Conservation (phyloP, 2,113 vertebrate species). For the Eleginops maclovinus region DNA sequence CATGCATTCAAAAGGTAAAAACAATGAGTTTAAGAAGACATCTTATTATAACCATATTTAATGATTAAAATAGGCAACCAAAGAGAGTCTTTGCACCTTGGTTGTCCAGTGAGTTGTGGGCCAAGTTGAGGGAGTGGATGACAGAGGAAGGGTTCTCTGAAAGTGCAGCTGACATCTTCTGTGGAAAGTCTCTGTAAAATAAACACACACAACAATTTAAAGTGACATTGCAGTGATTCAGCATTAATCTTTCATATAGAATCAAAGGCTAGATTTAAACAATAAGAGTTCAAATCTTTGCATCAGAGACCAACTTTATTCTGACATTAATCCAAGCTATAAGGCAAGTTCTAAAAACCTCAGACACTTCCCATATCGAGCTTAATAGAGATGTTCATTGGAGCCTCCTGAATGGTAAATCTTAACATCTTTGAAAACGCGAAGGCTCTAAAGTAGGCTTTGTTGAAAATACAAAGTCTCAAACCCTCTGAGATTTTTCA, state of each 20-base stretch:
- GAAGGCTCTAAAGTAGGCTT: background rate
- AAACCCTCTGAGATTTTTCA: background rate
- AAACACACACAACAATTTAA: background rate
- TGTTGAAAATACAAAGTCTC: background rate
- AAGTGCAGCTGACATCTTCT: conserved; percentile 90
- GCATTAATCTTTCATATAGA: background rate
- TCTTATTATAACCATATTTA: background rate
- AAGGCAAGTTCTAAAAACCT: background rate
- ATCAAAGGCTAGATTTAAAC: background rate
- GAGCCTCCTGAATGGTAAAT: background rate
- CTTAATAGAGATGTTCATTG: background rate
- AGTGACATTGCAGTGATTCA: background rate
- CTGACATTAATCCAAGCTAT: background rate
- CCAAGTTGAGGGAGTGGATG: conserved; percentile 90
- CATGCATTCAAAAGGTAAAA: background rate
- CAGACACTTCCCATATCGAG: background rate
- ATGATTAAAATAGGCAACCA: background rate
- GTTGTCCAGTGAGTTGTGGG: conserved; percentile 93
- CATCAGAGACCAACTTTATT: background rate
- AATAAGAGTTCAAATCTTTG: background rate
- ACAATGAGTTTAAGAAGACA: background rate
- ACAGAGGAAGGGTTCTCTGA: conserved; percentile 90
- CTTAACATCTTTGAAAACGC: background rate
- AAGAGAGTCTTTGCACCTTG: conserved; percentile 82
- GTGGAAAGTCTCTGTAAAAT: conserved; percentile 88